These are phyloP conservation scores for Drosophila triauraria DNA, from an alignment of 1,140 invertebrate species.

Conservation along the genomic window DNA sequence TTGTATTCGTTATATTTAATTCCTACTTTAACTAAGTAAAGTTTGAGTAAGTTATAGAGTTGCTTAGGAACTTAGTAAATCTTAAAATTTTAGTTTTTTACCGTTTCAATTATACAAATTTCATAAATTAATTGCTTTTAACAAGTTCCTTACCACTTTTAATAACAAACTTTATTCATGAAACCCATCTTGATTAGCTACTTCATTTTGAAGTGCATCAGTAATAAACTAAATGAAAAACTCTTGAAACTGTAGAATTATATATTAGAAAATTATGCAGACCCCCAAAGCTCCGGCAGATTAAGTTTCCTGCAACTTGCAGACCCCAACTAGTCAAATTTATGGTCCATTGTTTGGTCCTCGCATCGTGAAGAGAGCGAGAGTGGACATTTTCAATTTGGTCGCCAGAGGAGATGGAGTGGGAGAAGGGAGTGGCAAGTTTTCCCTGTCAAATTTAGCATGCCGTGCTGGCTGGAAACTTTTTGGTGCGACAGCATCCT, in stretches of 20 bases:
- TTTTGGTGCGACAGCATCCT: conserved; percentile 32
- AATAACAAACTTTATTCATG: background rate
- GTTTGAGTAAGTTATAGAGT: background rate
- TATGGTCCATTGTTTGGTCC: conserved; percentile 39
- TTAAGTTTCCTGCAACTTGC: conserved; percentile 1
- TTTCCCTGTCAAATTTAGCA: conserved; percentile 52
- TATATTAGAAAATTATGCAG: conserved; percentile 23
- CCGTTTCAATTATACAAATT: background rate
- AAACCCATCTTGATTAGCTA: conserved; percentile 11
- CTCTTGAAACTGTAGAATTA: conserved; percentile 7
- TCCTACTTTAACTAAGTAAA: too few species aligned
- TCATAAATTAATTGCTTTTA: background rate
- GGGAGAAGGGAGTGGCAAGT: conserved; percentile 1
- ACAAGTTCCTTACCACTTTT: background rate
- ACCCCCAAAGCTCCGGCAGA: conserved; percentile 2
- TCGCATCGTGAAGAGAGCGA: conserved; percentile 3
- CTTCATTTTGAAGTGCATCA: conserved; percentile 2
- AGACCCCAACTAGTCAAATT: conserved; percentile 31
- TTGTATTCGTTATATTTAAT: too few species aligned
- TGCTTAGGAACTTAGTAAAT: fast-evolving
- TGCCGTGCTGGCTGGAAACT: conserved; percentile 37
- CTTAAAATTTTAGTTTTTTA: too few species aligned
- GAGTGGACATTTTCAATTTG: conserved; percentile 39
- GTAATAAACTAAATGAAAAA: conserved; percentile 4
- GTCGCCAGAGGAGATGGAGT: background rate